A percentile compares a stretch with the other conserved stretches of the same genome.
Conservation (phyloP, 1,140 invertebrate genomes). For the Apis dorsata region DNA sequence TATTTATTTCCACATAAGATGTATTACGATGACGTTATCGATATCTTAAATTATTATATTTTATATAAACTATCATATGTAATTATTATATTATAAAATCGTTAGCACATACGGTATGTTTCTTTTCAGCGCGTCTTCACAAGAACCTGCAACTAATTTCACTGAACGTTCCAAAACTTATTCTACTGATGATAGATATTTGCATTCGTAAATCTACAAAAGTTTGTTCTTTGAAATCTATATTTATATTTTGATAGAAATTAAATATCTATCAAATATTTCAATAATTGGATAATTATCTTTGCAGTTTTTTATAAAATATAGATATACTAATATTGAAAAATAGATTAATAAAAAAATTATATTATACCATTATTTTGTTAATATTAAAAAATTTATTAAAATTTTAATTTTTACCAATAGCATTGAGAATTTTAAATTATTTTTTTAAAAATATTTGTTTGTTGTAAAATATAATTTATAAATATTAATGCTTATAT, state of each 20-base stretch:
- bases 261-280: not conserved
- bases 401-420: not conserved
- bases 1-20: not conserved
- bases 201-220: conserved; percentile 34
- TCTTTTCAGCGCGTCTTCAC: conserved; percentile 47
- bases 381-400: not conserved
- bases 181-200: not conserved
- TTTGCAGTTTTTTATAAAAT: not conserved
- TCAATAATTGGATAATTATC: too few species aligned
- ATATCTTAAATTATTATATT: conserved; percentile 25
- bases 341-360: not conserved
- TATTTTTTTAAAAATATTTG: not conserved
- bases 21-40: not conserved
- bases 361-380: not conserved
- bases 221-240: not conserved
- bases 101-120: conserved; percentile 48
- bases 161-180: conserved; percentile 41
- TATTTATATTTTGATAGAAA: not conserved
- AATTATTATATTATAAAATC: conserved; percentile 12
- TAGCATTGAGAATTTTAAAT: not conserved
- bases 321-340: not conserved
- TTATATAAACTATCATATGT: conserved; percentile 7
- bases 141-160: conserved; percentile 46
- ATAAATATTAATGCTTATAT: not conserved
- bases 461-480: not conserved